Conservation (phyloP, 2,797 vertebrate genomes). For the Margarornis squamiger region DNA sequence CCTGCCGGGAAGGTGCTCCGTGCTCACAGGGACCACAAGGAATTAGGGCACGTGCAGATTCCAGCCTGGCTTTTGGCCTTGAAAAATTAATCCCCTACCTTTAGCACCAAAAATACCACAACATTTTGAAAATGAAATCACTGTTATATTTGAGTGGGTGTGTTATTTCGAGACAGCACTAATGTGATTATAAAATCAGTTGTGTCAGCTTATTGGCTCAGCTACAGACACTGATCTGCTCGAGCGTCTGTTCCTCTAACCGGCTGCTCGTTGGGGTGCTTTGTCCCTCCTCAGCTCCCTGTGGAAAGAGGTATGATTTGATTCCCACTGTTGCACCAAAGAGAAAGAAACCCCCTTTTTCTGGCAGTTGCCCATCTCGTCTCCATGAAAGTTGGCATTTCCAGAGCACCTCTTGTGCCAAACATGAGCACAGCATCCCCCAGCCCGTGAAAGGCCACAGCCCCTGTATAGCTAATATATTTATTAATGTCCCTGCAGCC, state of each 20-base stretch:
- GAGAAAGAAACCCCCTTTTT: background rate
- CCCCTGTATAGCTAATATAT: rapidly evolving
- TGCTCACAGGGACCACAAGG: background rate
- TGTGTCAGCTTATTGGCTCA: conserved; percentile 66
- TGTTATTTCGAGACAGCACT: conserved; percentile 59
- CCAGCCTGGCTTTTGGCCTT: background rate
- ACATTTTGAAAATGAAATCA: conserved; percentile 54
- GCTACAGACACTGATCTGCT: conserved; percentile 50
- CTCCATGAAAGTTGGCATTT: background rate
- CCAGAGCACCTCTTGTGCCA: background rate
- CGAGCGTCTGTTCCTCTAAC: conserved; percentile 36
- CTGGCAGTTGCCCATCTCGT: background rate
- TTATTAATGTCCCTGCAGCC: background rate
- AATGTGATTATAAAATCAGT: conserved; percentile 66
- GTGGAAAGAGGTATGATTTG: background rate
- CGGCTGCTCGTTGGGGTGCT: background rate
- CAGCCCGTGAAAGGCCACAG: background rate
- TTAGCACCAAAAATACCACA: conserved; percentile 37
- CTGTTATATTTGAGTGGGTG: conserved; percentile 49
- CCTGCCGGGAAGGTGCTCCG: conserved; percentile 14
- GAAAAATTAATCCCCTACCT: background rate
- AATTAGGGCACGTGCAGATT: background rate
- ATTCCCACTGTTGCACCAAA: background rate
- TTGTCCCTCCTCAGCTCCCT: background rate
- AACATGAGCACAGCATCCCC: background rate